Base-by-base conservation (phyloP, 2,113 vertebrate genomes). In the Dromaius novaehollandiae region DNA sequence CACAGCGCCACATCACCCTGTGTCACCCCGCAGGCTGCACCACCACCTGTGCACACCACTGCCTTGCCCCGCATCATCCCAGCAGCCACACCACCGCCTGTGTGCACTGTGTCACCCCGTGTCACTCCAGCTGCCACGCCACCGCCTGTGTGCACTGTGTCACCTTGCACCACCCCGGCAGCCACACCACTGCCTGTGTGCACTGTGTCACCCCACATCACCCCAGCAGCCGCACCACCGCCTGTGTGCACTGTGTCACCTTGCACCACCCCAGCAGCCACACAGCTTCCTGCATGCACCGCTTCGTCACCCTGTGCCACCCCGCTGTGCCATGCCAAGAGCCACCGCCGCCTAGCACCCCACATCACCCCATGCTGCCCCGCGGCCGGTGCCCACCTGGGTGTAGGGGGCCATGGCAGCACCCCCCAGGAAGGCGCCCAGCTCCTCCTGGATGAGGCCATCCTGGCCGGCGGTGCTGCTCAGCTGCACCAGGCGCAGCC, bases 361-460 rank as follows among this genome's bases (percentile, higher is more conserved):
- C 46, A 46, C 15, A 15, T 17, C 46, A 46, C 46, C 46, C 46
- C 46, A 46, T 38, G 46, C 36, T 7, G 20, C 32, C 22, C 34
- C 44, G 11, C 19, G 34, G 22, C 46, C 42, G 6, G 3, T 78
- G 60, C 97, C 92, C 96, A 98, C 98, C 98, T 98, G 97, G 64
- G 80, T 60, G 46, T 97, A 94, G 61, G 96, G 86, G 25, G 96
- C 97, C 97, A 98, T 96, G 86, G 94, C 94, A 2, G 95, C 50
- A 4, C 97, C 96, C 63, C 75, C 86, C 85, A 99, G 96, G 85
- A 98, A 98, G 66, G 96, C 38, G 26, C 53, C 89, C 21, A 98
- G 96, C 95, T 98, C 98, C 84, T 98, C 97, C 93, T 88, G 95
- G 69, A 98, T 95, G 82, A 95, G 95, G 7, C 63, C 69, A 73